These are phyloP conservation scores for Lamellibrachia satsuma DNA, from an alignment of 2,888 invertebrate genomes.

Conservation along the genomic window DNA sequence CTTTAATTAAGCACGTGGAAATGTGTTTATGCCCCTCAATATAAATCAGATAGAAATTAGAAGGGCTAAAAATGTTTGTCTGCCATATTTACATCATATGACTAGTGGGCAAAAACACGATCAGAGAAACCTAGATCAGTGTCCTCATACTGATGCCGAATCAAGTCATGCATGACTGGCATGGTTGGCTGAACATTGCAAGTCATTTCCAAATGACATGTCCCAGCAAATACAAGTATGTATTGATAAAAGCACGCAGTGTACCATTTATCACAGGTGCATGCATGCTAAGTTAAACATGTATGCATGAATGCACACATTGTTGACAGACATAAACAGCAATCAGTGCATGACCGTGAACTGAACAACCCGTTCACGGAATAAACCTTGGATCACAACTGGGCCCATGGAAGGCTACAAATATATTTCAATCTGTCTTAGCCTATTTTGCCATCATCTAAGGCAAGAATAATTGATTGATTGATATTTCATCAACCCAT, in stretches of 20 bases:
- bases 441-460: not conserved
- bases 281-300: not conserved
- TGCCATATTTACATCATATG: not conserved
- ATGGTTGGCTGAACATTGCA: slow-evolving; percentile 13
- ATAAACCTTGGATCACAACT: not conserved
- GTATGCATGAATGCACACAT: slow-evolving; percentile 6
- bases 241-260: not conserved
- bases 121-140: not conserved
- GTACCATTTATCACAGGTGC: not conserved
- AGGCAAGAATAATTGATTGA: not conserved
- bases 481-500: not conserved
- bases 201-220: not conserved
- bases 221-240: not conserved
- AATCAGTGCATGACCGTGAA: not conserved
- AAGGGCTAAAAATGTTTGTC: not conserved
- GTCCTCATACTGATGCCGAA: not conserved
- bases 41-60: not conserved
- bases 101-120: not conserved
- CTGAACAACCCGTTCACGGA: not conserved
- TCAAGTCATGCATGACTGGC: not conserved
- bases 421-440: not conserved
- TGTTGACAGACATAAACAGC: not conserved
- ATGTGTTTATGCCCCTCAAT: not conserved
- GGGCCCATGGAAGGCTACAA: not conserved
- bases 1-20: not conserved